These are phyloP conservation scores for Drosophila testacea DNA, from an alignment of 2,888 invertebrate genomes.

Conservation along the genomic window DNA sequence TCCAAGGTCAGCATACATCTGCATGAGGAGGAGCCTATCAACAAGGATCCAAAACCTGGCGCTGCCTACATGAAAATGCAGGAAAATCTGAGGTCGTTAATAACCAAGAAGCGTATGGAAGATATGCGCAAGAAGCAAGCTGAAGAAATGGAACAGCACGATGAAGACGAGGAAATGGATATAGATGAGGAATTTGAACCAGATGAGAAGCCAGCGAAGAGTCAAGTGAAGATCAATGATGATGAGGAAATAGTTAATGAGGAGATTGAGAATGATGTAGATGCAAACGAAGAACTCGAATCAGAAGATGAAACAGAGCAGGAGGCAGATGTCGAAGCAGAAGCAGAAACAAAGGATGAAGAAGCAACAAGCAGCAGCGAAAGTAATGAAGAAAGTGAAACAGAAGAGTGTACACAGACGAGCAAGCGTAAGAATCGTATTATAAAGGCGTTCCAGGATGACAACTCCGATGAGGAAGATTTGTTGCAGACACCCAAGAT, in stretches of 20 bases:
- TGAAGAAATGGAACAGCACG: constrained; percentile 85
- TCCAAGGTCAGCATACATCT: constrained; percentile 77
- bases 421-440: constrained; percentile 85
- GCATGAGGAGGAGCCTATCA: constrained; percentile 73
- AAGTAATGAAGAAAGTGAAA: constrained; percentile 69
- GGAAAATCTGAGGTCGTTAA: constrained; percentile 89
- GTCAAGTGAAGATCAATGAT: constrained; percentile 55
- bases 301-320: constrained; percentile 35
- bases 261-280: constrained; percentile 85
- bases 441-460: constrained; percentile 77
- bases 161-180: constrained; percentile 72
- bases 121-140: constrained; percentile 87
- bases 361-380: constrained; percentile 62
- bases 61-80: constrained; percentile 90
- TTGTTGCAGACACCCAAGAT: constrained; percentile 72
- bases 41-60: constrained; percentile 88
- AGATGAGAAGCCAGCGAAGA: constrained; percentile 51
- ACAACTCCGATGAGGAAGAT: constrained; percentile 83
- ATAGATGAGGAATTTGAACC: constrained; percentile 83
- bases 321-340: constrained; percentile 73
- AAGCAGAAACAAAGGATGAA: constrained; percentile 58
- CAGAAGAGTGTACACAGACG: constrained; percentile 66
- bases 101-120: constrained; percentile 89
- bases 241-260: constrained; percentile 65
- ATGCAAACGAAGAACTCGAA: constrained; percentile 51